Evolutionary conservation across 1,140 invertebrate species (phyloP).

Genomic region (Magallana angulata): DNA sequence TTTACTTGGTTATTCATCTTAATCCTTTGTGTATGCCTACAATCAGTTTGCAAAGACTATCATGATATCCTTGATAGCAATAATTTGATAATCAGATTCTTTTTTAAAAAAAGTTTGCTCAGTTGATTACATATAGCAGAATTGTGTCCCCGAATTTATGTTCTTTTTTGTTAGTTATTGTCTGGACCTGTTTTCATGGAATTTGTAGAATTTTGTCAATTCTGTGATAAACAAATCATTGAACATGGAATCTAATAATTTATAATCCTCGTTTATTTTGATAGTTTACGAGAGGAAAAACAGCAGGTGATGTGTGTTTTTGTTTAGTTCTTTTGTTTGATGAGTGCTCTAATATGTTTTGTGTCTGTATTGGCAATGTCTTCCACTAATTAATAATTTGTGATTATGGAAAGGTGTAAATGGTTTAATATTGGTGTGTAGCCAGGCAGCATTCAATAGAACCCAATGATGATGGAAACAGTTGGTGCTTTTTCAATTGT

Average conservation of each 20-base stretch:
- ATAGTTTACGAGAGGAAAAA: constrained; percentile 3
- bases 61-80: neutral
- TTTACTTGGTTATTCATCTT: neutral
- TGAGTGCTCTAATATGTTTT: constrained; percentile 8
- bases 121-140: neutral
- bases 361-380: too few relatives aligned
- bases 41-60: constrained; percentile 23
- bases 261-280: neutral
- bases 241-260: too few relatives aligned
- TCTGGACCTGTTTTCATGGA: too few relatives aligned
- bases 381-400: neutral
- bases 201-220: too few relatives aligned
- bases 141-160: constrained; percentile 1
- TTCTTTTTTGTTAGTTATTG: neutral
- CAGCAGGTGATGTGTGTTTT: constrained; percentile 2
- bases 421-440: constrained; percentile 12
- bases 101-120: neutral
- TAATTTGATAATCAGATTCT: constrained; percentile 20
- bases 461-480: neutral
- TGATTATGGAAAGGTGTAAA: neutral
- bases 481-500: neutral
- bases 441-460: constrained; percentile 9
- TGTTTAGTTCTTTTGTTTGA: neutral
- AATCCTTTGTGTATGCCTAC: neutral
- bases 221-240: neutral